Evolutionary conservation across 2,888 invertebrate species (phyloP), one percentile per base, ranked within the genome.

Genomic region (Lottia scabra): DNA sequence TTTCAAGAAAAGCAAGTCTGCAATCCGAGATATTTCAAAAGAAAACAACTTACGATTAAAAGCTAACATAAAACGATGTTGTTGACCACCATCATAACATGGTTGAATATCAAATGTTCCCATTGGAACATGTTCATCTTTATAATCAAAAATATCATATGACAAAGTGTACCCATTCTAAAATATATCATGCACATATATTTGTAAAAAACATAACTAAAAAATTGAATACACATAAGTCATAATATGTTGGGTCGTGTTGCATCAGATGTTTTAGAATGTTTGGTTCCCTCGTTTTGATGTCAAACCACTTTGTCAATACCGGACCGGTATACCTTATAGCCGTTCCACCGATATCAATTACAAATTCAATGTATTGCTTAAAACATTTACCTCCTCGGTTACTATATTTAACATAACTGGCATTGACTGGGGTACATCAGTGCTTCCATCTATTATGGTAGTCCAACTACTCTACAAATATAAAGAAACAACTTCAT

Each of bases 121-220:
- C 38, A 83, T 67, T 63, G 82, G 79, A 16, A 78, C 82, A 67
- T 84, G 82, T 69, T 82, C 77, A 46, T 83, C 81, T 64, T 82
- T 82, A 63, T 83, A 84, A 76, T 85, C 81, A 69, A 78, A 84
- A 72, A 83, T 82, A 67, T 83, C 82, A 70, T 83, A 83, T 0
- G 80, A 80, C 67, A 83, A n/a, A 38, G 77, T 82, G 27, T 72
- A 75, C 0, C 78, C 77, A 45, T 78, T 78, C 85, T 85, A 79
- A 48, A 76, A 76, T 0, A 64, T 38, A 38, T 10, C 5, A n/a
- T n/a, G n/a, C n/a, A n/a, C n/a, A n/a, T n/a, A n/a, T n/a, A n/a
- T n/a, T n/a, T n/a, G n/a, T n/a, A n/a, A n/a, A n/a, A n/a, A n/a
- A n/a, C n/a, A n/a, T n/a, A n/a, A n/a, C n/a, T n/a, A n/a, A n/a